Conservation (phyloP, 2,888 invertebrate genomes). For the Crematogaster levior region DNA sequence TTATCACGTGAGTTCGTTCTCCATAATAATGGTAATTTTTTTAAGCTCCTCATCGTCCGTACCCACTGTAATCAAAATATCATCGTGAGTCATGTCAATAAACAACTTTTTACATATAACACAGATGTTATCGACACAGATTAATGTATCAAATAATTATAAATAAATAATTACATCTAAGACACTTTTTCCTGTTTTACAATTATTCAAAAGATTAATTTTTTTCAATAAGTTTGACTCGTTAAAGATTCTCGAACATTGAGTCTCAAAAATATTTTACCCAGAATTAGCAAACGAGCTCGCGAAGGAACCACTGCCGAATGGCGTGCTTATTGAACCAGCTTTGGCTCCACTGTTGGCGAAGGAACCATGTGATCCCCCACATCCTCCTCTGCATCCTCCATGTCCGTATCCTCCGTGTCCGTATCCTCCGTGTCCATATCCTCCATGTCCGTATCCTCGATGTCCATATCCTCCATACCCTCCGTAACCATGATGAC, state of each 20-base stretch:
- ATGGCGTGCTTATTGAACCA: slow-evolving; percentile 72
- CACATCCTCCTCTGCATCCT: slow-evolving; percentile 7
- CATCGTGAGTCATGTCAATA: background rate
- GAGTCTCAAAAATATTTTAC: too few relatives aligned
- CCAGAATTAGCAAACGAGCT: slow-evolving; percentile 64
- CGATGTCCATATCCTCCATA: background rate
- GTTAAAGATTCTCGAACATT: background rate
- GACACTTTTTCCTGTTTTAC: background rate
- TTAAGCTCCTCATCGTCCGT: slow-evolving; percentile 54
- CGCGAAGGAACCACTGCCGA: slow-evolving; percentile 72
- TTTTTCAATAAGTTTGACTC: background rate
- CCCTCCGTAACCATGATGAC: background rate
- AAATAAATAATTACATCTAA: background rate
- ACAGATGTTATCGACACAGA: background rate
- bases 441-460: slow-evolving; percentile 48
- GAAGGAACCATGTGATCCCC: background rate
- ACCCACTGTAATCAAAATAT: slow-evolving; percentile 47
- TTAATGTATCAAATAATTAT: background rate
- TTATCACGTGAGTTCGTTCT: background rate
- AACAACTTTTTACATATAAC: background rate
- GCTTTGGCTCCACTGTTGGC: slow-evolving; percentile 65
- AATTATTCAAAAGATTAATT: background rate
- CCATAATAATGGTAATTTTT: background rate
- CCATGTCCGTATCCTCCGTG: slow-evolving; percentile 14
- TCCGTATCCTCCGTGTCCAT: slow-evolving; percentile 36